phyloP scores from a whole-genome alignment of 2,113 vertebrate species.

The Aldabrachelys gigantea region DNA sequence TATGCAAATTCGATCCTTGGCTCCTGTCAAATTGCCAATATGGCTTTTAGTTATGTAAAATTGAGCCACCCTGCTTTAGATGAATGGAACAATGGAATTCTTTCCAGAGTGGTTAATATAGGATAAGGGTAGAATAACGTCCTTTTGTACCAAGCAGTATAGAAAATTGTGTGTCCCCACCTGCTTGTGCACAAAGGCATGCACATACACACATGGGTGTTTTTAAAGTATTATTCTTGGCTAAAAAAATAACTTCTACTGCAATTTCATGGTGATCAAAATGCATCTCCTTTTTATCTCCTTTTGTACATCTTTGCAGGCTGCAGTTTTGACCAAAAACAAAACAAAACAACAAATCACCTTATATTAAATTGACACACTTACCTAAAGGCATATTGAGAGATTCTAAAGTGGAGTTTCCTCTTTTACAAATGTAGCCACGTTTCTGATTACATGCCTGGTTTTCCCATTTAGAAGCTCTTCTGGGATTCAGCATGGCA shows the following conservation, averaged over 20 bases:
- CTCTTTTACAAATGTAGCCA: constrained; percentile 89
- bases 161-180: neutral
- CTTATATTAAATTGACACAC: neutral
- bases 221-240: neutral
- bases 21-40: neutral
- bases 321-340: neutral
- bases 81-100: neutral
- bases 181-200: neutral
- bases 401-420: constrained; percentile 76
- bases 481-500: constrained; percentile 82
- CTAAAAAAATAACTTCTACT: neutral
- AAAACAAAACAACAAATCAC: neutral
- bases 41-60: neutral
- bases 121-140: neutral
- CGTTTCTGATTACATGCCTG: constrained; percentile 81
- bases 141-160: neutral
- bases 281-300: neutral
- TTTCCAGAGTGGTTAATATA: neutral
- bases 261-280: neutral
- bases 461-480: constrained; percentile 88
- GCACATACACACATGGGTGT: neutral
- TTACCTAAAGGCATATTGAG: constrained; percentile 68
- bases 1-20: neutral
- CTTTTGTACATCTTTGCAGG: neutral
- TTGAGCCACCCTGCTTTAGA: neutral